phyloP scores from a whole-genome alignment of 2,797 vertebrate genomes.

The Garrulus glandarius region DNA sequence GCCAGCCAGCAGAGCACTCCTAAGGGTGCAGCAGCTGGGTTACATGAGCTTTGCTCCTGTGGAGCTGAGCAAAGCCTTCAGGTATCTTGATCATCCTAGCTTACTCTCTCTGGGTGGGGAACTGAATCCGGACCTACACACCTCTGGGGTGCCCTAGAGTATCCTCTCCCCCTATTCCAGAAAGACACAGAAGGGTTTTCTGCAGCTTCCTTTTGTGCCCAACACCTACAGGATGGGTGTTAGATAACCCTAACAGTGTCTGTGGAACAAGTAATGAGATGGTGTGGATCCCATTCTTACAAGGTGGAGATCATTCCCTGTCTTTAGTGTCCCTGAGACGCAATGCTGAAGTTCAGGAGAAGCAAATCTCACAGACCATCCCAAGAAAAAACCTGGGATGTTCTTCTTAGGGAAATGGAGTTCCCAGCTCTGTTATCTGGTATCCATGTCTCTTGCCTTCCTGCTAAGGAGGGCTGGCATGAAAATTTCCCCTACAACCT shows the following conservation, averaged over 20 bases:
- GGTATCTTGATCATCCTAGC: not conserved
- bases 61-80: not conserved
- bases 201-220: not conserved
- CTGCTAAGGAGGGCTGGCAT: not conserved
- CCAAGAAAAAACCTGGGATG: not conserved
- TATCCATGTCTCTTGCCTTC: not conserved
- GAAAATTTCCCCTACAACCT: not conserved
- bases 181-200: not conserved
- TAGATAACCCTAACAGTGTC: not conserved
- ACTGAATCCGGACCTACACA: not conserved
- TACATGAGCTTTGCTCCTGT: rapidly evolving
- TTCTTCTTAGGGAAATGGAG: not conserved
- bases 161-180: rapidly evolving
- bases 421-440: not conserved
- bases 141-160: not conserved
- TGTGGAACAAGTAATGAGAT: not conserved
- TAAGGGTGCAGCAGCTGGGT: not conserved
- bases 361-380: not conserved
- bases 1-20: not conserved
- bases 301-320: not conserved
- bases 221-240: rapidly evolving
- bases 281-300: not conserved
- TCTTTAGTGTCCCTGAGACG: not conserved
- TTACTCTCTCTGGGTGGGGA: not conserved
- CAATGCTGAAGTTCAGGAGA: not conserved